Evolutionary conservation across 2,797 vertebrate genomes (phyloP), one percentile per base, ranked within the genome.

Genomic region (Eidolon dupreanum): DNA sequence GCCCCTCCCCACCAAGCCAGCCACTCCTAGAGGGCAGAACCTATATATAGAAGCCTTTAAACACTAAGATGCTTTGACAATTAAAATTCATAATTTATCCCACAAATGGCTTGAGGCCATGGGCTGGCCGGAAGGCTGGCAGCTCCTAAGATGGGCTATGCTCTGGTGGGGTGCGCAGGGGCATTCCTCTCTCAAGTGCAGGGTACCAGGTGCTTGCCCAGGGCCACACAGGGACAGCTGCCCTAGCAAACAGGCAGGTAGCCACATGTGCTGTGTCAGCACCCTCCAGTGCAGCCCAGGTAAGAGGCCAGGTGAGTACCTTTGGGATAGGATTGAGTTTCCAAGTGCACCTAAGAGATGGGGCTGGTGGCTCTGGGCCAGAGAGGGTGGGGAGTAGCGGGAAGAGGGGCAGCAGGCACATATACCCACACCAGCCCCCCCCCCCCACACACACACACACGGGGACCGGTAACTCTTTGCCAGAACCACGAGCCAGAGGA

Each of bases 1-100:
- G 57, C 38, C 33, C 36, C 74, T 92, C 79, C n/a, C 71, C 15
- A 77, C 38, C 31, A 41, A 65, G 38, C 10, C 0, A 2, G 75
- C 90, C 17, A 22, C 68, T 88, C 51, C 63, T 46, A 8, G 66
- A 91, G 73, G 73, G 22, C 88, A 90, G 46, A 93, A 46, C 26
- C 96, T 97, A 77, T 96, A 90, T 92, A 95, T 79, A 97, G 95
- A 94, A 96, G 26, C 88, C 90, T 96, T 96, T 97, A 95, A 96
- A 96, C 96, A 90, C 92, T 83, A 95, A 97, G 90, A 94, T 79
- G 91, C 90, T 96, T 57, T 84, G 91, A 97, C 95, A 97, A 96
- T 97, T 97, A 97, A 97, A 97, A 97, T 97, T 97, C 94, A 96
- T 97, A 97, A 94, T 97, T 97, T 95, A 97, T 98, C 90, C 73